Conservation (phyloP, 2,113 vertebrate species). For the Calypte anna region DNA sequence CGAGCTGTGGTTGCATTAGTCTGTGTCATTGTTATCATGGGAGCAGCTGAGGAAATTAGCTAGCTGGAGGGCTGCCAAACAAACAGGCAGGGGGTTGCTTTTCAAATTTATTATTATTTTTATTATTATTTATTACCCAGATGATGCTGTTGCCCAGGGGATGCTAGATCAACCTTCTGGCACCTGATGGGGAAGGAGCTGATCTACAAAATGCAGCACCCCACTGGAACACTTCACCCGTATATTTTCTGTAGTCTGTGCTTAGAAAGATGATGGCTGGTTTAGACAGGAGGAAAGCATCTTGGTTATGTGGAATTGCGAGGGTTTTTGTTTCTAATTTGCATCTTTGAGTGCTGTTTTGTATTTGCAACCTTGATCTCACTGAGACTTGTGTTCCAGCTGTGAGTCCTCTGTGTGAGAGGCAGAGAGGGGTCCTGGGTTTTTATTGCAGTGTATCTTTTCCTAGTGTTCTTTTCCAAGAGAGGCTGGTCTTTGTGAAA, state of each 20-base stretch:
- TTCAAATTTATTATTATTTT: constrained; percentile 65
- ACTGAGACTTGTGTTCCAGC: background rate
- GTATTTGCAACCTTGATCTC: background rate
- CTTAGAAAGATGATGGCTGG: background rate
- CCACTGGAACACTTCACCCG: background rate
- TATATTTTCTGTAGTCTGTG: background rate
- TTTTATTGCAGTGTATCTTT: background rate
- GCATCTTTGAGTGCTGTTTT: background rate
- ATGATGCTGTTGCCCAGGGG: constrained; percentile 58
- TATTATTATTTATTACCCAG: constrained; percentile 69
- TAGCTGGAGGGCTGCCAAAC: constrained; percentile 69
- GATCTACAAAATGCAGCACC: constrained; percentile 12
- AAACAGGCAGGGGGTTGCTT: constrained; percentile 56
- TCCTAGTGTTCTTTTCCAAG: background rate
- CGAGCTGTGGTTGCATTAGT: constrained; percentile 45
- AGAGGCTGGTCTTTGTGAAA: background rate
- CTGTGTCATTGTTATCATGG: constrained; percentile 69
- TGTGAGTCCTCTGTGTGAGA: background rate
- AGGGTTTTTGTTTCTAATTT: background rate
- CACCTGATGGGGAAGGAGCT: constrained; percentile 52
- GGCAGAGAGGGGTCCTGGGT: background rate
- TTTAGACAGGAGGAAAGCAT: background rate
- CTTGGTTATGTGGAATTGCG: background rate
- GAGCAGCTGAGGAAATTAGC: constrained; percentile 70
- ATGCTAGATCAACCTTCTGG: constrained; percentile 63